A percentile compares a stretch with the other conserved stretches of the same genome.
phyloP scores from a whole-genome alignment of 2,888 invertebrate genomes.

The Papilio demoleus region DNA sequence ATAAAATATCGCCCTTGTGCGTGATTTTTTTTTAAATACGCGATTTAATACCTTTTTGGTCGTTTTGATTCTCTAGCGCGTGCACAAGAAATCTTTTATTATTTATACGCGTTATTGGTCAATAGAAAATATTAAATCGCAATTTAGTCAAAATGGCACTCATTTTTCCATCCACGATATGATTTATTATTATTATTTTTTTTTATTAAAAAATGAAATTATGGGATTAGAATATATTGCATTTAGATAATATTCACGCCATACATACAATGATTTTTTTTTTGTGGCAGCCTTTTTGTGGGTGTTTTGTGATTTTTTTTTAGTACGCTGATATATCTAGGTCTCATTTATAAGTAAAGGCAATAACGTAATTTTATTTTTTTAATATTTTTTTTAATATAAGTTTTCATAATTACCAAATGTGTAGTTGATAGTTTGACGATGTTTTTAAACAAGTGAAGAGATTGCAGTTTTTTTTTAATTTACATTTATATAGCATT shows the following conservation, averaged over 20 bases:
- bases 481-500: not conserved
- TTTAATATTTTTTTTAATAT: conserved; percentile 25
- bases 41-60: too few relatives aligned
- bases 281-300: conserved; percentile 4
- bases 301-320: conserved; percentile 10
- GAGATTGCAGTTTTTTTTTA: conserved; percentile 7
- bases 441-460: not conserved
- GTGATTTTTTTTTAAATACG: too few relatives aligned
- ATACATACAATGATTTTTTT: conserved; percentile 24
- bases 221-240: not conserved
- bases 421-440: conserved; percentile 24
- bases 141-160: too few relatives aligned
- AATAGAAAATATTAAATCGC: too few relatives aligned
- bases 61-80: too few relatives aligned
- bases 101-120: too few relatives aligned
- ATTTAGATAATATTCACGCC: conserved; percentile 34
- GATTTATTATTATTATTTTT: too few relatives aligned
- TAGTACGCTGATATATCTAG: conserved; percentile 20
- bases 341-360: conserved; percentile 4
- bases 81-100: too few relatives aligned
- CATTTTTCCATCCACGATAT: too few relatives aligned
- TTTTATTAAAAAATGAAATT: too few relatives aligned
- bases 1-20: not conserved
- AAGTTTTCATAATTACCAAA: conserved; percentile 37
- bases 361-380: conserved; percentile 28